Conservation (phyloP, 2,888 invertebrate species). For the Brachyopa scutellaris region DNA sequence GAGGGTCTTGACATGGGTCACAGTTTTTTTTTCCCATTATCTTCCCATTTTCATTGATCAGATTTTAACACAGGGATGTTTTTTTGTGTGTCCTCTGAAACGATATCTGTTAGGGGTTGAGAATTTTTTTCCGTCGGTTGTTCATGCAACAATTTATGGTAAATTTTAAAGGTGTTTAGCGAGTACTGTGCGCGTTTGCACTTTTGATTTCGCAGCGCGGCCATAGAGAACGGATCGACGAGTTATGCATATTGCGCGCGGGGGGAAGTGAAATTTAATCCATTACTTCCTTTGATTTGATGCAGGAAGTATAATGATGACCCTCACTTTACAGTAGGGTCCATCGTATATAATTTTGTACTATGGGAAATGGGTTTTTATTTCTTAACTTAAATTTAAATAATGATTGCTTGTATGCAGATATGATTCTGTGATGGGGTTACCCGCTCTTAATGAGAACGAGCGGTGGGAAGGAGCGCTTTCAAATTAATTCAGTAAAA, state of each 20-base stretch:
- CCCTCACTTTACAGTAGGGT: conserved; percentile 35
- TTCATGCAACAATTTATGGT: conserved; percentile 70
- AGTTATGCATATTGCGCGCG: conserved; percentile 36
- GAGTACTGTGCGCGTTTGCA: conserved; percentile 50
- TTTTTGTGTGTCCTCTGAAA: conserved; percentile 21
- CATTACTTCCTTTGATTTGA: conserved; percentile 60
- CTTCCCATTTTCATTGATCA: conserved; percentile 51
- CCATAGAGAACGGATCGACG: conserved; percentile 35
- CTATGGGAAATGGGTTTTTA: conserved; percentile 44
- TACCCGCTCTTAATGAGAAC: conserved; percentile 64
- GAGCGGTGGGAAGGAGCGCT: no score
- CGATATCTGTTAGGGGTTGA: conserved; percentile 43
- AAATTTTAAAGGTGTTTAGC: conserved; percentile 56
- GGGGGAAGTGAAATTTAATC: conserved; percentile 62
- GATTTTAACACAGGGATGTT: conserved; percentile 46
- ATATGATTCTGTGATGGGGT: conserved; percentile 31
- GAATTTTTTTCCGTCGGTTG: conserved; percentile 40
- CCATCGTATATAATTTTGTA: conserved; percentile 31
- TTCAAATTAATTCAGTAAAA: no score
- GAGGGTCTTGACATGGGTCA: conserved; percentile 72
- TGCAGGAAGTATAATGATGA: conserved; percentile 64
- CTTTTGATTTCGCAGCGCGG: conserved; percentile 65
- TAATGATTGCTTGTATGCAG: conserved; percentile 57
- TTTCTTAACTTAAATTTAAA: neutral
- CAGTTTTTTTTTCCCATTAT: conserved; percentile 57